Conservation (phyloP, 2,888 invertebrate genomes). For the Agrilus biguttatus region DNA sequence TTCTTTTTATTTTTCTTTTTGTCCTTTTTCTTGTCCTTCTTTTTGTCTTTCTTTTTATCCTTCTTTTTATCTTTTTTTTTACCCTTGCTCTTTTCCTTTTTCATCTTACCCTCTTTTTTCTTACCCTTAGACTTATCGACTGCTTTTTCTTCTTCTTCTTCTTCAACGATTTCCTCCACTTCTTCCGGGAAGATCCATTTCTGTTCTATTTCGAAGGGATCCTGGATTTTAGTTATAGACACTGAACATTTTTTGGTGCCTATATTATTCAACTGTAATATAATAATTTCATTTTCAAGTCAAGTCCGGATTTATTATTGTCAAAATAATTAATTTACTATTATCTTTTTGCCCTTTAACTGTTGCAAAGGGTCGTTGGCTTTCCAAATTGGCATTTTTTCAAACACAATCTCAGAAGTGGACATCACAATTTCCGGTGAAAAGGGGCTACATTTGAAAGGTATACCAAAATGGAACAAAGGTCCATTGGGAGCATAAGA, state of each 20-base stretch:
- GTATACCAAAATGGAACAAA: constrained; percentile 6
- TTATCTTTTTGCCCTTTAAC: too few species aligned
- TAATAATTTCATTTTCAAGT: not conserved
- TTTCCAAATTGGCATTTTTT: constrained; percentile 6
- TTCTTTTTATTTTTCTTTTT: not conserved
- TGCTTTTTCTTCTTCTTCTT: not conserved
- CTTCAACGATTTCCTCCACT: not conserved
- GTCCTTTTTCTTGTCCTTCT: not conserved
- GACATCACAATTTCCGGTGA: constrained; percentile 2
- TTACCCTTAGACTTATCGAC: not conserved
- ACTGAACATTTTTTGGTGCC: constrained; percentile 1
- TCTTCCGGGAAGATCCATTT: not conserved
- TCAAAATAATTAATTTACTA: too few species aligned
- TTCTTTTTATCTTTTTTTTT: not conserved
- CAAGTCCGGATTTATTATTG: too few species aligned
- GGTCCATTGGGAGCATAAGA: constrained; percentile 5
- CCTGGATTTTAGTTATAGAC: constrained; percentile 1
- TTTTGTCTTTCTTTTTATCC: not conserved
- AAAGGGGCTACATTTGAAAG: constrained; percentile 8
- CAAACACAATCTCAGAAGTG: constrained; percentile 7
- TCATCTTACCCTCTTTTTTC: not conserved
- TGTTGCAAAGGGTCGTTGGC: not conserved
- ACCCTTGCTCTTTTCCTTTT: not conserved
- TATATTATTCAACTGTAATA: constrained; percentile 4
- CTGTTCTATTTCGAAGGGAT: constrained; percentile 2